phyloP scores from a whole-genome alignment of 2,113 vertebrate genomes.

The Heptranchias perlo region DNA sequence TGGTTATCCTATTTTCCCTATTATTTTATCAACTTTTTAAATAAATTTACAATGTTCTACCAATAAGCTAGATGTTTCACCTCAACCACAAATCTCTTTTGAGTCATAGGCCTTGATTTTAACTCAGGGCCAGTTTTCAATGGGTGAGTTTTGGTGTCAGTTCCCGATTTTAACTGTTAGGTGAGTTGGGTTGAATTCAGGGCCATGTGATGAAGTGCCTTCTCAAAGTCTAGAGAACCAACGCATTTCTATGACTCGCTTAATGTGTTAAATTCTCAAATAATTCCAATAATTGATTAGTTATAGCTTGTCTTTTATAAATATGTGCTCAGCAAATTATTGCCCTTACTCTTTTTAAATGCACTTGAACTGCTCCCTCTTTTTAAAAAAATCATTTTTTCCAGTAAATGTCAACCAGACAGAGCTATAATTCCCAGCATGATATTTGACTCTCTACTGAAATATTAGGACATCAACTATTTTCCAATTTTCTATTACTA shows the following conservation, averaged over 20 bases:
- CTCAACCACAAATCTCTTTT: not conserved
- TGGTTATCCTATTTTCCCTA: not conserved
- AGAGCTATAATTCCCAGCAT: not conserved
- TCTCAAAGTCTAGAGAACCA: not conserved
- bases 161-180: not conserved
- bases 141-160: not conserved
- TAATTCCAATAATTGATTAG: not conserved
- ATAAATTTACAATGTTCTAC: not conserved
- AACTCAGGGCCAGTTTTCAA: not conserved
- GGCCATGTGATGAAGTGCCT: not conserved
- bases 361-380: not conserved
- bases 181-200: not conserved
- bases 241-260: not conserved
- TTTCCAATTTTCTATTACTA: not conserved
- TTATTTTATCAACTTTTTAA: not conserved
- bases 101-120: not conserved
- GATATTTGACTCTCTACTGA: not conserved
- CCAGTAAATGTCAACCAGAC: not conserved
- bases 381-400: not conserved
- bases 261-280: not conserved
- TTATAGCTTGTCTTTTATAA: not conserved
- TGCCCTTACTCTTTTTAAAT: not conserved
- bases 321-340: not conserved
- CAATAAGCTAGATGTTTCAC: not conserved
- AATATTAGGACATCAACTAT: not conserved